Evolutionary conservation across 64 coral and sea anemone species (phyloP).

Genomic region (Montipora efflorescens): DNA sequence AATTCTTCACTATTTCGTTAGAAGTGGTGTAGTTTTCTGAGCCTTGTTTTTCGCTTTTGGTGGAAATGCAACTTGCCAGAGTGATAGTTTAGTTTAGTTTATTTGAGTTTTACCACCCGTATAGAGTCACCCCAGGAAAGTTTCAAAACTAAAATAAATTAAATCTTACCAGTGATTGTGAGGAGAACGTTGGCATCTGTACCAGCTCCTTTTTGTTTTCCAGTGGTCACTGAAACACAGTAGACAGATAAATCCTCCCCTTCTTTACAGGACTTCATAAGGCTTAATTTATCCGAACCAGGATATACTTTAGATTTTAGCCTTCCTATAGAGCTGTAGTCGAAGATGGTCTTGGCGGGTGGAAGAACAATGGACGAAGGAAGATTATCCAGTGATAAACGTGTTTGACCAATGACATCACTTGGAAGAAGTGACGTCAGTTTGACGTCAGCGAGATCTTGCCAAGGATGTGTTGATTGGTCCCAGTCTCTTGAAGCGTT

Average conservation of each 20-base stretch:
- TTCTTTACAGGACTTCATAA: background rate
- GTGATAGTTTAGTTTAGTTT: too few relatives aligned
- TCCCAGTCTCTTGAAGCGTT: conserved; percentile 76
- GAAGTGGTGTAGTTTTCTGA: too few relatives aligned
- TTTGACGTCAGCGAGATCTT: conserved; percentile 71
- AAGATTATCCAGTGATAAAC: conserved; percentile 53
- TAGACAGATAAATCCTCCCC: conserved; percentile 41
- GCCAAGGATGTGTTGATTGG: conserved; percentile 75
- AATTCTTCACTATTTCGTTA: too few relatives aligned
- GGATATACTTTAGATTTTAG: conserved; percentile 44
- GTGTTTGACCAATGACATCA: conserved; percentile 51
- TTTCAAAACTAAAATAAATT: background rate
- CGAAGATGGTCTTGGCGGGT: conserved; percentile 62
- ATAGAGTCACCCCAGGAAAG: background rate
- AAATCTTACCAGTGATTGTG: conserved; percentile 68
- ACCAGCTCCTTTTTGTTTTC: conserved; percentile 70
- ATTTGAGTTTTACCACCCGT: too few relatives aligned
- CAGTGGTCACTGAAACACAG: conserved; percentile 60
- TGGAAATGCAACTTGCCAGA: too few relatives aligned
- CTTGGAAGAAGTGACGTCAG: conserved; percentile 55
- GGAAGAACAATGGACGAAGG: conserved; percentile 57
- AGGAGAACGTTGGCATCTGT: conserved; percentile 65
- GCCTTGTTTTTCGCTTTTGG: too few relatives aligned
- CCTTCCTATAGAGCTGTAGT: conserved; percentile 66
- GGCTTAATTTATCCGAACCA: background rate